Evolutionary conservation across 2,888 invertebrate genomes (phyloP).

Genomic region (Lasius fuliginosus): DNA sequence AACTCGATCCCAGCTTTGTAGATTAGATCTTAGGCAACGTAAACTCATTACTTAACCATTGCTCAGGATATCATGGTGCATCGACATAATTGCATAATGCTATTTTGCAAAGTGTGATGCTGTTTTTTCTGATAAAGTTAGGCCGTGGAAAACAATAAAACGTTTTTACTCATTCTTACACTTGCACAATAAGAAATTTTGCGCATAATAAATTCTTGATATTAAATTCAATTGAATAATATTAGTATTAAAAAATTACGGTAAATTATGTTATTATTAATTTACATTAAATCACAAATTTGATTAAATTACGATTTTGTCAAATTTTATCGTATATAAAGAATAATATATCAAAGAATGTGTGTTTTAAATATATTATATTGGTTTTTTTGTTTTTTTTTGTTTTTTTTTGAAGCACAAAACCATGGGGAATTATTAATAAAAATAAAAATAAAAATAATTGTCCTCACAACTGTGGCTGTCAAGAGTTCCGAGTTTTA

Average conservation of each 20-base stretch:
- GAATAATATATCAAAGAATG: not conserved
- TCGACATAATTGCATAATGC: slow-evolving; percentile 40
- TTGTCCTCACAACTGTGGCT: not conserved
- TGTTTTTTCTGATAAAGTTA: not conserved
- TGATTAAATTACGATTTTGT: not conserved
- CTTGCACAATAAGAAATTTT: not conserved
- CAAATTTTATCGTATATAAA: not conserved
- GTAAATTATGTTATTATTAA: not conserved
- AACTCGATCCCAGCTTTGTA: slow-evolving; percentile 42
- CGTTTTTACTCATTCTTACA: not conserved
- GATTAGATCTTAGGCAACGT: slow-evolving; percentile 43
- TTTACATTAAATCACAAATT: not conserved
- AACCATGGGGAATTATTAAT: not conserved
- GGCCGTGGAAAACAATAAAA: slow-evolving; percentile 1
- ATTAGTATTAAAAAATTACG: not conserved
- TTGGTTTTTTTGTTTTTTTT: not conserved
- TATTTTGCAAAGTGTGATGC: not conserved
- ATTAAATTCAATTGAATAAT: not conserved
- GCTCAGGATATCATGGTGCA: slow-evolving; percentile 27
- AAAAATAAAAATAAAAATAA: not conserved
- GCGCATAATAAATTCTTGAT: not conserved
- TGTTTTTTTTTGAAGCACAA: not conserved
- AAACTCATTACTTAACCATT: slow-evolving; percentile 52
- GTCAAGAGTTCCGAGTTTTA: not conserved
- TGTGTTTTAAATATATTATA: not conserved